Evolutionary conservation across 2,888 invertebrate species (phyloP).

Genomic region (Scaptomyza parva): DNA sequence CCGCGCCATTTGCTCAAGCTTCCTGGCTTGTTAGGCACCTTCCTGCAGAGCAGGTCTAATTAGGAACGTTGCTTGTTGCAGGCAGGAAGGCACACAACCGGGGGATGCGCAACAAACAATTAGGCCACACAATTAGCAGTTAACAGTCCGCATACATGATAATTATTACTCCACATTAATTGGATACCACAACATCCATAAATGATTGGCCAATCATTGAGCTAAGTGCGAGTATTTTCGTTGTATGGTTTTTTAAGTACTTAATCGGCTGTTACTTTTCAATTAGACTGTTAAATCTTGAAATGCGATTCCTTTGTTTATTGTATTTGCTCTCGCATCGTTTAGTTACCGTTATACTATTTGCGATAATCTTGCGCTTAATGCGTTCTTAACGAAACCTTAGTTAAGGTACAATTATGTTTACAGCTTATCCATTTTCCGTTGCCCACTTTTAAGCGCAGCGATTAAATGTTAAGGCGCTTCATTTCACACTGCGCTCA

Average conservation of each 20-base stretch:
- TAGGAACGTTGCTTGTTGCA: conserved; percentile 49
- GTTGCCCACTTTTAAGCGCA: conserved; percentile 50
- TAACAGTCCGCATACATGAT: conserved; percentile 4
- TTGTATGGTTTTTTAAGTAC: too few relatives aligned
- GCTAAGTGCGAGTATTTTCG: not conserved
- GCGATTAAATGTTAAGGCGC: too few relatives aligned
- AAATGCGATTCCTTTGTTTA: too few relatives aligned
- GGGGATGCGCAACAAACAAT: conserved; percentile 49
- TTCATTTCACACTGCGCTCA: too few relatives aligned
- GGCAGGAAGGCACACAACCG: conserved; percentile 33
- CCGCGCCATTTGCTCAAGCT: conserved; percentile 60
- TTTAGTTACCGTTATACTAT: too few relatives aligned
- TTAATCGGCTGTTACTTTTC: too few relatives aligned
- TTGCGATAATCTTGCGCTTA: too few relatives aligned
- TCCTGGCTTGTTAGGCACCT: conserved; percentile 64
- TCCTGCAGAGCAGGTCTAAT: conserved; percentile 58
- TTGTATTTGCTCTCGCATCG: too few relatives aligned
- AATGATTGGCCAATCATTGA: not conserved
- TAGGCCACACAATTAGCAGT: conserved; percentile 56
- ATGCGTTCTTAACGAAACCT: too few relatives aligned
- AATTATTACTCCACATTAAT: conserved; percentile 7
- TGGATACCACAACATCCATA: not conserved
- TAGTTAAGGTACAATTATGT: too few relatives aligned
- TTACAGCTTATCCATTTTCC: too few relatives aligned
- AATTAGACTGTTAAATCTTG: too few relatives aligned